A percentile compares a stretch with the other conserved stretches of the same genome.
These are phyloP conservation scores for Phasianus colchicus DNA, from an alignment of 2,113 vertebrate species.

Conservation along the genomic window DNA sequence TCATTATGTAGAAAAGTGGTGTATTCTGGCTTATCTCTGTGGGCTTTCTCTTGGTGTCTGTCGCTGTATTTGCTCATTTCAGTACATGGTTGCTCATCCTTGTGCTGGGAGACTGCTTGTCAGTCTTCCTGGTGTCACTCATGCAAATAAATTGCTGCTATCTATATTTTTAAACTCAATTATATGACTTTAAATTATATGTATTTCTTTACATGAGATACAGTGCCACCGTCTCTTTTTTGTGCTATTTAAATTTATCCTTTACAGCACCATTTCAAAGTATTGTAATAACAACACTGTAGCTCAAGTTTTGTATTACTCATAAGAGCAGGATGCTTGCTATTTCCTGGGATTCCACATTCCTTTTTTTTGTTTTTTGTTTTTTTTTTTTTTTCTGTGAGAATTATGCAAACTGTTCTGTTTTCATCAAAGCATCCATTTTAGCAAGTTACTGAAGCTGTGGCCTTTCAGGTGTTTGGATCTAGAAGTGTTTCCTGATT, in stretches of 20 bases:
- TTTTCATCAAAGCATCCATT: slow-evolving; percentile 59
- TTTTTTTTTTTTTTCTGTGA: slow-evolving; percentile 6
- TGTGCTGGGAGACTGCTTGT: not conserved
- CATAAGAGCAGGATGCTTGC: slow-evolving; percentile 37
- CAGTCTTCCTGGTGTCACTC: not conserved
- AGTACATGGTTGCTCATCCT: not conserved
- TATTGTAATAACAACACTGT: not conserved
- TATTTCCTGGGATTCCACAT: slow-evolving; percentile 4
- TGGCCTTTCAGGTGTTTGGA: not conserved
- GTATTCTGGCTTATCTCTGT: slow-evolving; percentile 7
- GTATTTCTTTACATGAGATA: not conserved
- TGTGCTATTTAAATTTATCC: not conserved
- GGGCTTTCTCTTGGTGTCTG: not conserved
- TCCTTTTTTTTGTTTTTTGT: not conserved
- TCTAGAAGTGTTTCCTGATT: not conserved
- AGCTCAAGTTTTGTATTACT: not conserved
- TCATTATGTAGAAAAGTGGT: not conserved
- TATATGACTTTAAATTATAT: not conserved
- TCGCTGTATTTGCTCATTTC: not conserved
- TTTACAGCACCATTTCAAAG: not conserved
- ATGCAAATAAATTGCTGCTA: not conserved
- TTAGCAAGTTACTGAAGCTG: not conserved
- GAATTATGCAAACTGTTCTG: slow-evolving; percentile 32
- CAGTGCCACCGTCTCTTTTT: not conserved
- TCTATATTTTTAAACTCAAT: not conserved